Evolutionary conservation across 2,113 vertebrate species (phyloP).

Genomic region (Scomber scombrus): DNA sequence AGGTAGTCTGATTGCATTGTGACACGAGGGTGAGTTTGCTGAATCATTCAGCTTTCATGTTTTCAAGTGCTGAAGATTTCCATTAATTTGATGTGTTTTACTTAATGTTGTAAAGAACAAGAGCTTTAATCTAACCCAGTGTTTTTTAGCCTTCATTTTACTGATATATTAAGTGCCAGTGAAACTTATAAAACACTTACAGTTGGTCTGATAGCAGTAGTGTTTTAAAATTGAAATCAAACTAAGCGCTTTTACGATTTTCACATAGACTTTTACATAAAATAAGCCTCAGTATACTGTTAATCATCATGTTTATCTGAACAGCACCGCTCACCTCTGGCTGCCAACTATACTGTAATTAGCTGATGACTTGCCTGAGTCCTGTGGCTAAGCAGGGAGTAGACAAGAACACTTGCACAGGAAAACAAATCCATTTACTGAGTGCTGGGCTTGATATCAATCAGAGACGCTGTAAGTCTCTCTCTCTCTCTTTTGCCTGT

Average conservation of each 20-base stretch:
- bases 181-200: not conserved
- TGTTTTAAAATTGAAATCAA: no score
- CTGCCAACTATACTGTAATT: conserved; percentile 61
- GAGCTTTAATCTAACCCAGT: not conserved
- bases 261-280: not conserved
- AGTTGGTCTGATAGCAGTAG: not conserved
- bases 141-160: not conserved
- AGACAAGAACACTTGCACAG: conserved; percentile 31
- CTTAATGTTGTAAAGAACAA: not conserved
- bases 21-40: conserved; percentile 55
- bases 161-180: not conserved
- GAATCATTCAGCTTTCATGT: conserved; percentile 63
- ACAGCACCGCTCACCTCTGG: conserved; percentile 35
- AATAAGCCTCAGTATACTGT: conserved; percentile 2
- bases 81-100: conserved; percentile 13
- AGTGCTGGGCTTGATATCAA: not conserved
- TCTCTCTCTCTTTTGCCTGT: not conserved
- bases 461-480: not conserved
- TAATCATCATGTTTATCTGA: conserved; percentile 61
- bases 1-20: conserved; percentile 40
- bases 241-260: not conserved
- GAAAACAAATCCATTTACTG: conserved; percentile 52
- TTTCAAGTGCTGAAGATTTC: conserved; percentile 41
- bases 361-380: conserved; percentile 51
- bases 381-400: conserved; percentile 40